These are phyloP conservation scores for Melanotaenia nigrans DNA, from an alignment of 2,797 vertebrate genomes.

Conservation along the genomic window DNA sequence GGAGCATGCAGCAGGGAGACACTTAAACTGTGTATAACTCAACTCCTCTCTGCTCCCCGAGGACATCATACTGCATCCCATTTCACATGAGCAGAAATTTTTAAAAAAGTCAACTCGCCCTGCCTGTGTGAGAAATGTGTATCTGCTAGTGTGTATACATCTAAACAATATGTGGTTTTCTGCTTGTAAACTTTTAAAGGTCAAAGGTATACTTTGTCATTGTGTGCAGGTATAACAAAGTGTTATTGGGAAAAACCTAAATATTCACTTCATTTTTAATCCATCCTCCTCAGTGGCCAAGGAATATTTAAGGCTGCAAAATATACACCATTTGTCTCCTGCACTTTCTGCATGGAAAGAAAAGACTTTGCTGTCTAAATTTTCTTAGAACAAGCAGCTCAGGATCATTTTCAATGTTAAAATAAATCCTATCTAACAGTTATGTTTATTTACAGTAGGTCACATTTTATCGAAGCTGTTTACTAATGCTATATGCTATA, in stretches of 20 bases:
- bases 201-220: not conserved
- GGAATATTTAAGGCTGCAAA: not conserved
- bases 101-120: constrained; percentile 31
- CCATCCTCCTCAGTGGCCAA: not conserved
- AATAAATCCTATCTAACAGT: too few relatives aligned
- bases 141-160: not conserved
- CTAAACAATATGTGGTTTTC: not conserved
- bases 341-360: not conserved
- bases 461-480: too few relatives aligned
- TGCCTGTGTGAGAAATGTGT: not conserved
- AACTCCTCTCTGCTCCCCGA: constrained; percentile 42
- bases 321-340: not conserved
- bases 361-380: not conserved
- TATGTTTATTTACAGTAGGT: too few relatives aligned
- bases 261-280: too few relatives aligned
- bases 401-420: too few relatives aligned
- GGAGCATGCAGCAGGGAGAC: constrained; percentile 59
- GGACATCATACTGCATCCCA: constrained; percentile 27
- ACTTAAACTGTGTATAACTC: constrained; percentile 52
- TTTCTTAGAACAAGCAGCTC: not conserved
- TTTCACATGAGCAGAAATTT: constrained; percentile 39
- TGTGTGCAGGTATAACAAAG: not conserved
- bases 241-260: not conserved
- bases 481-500: too few relatives aligned
- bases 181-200: too few relatives aligned